A percentile compares a stretch with the other conserved stretches of the same genome.
These are phyloP conservation scores for Stramonita haemastoma DNA, from an alignment of 2,888 invertebrate species.

Conservation along the genomic window DNA sequence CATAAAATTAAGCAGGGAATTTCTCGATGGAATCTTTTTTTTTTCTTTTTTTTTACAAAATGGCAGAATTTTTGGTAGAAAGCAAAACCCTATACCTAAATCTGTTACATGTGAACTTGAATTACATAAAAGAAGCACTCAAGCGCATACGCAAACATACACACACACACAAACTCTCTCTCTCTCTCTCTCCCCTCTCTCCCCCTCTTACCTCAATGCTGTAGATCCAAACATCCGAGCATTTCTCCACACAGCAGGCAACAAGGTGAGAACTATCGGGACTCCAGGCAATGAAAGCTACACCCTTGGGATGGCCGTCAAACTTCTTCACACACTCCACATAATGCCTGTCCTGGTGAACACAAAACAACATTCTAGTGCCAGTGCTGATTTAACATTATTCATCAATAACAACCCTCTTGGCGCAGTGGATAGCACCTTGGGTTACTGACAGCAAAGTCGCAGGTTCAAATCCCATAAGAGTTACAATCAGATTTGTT, in stretches of 20 bases:
- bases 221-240: constrained; percentile 97
- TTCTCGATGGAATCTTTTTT: too few species aligned
- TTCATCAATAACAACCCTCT: too few species aligned
- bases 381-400: too few species aligned
- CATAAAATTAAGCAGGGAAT: too few species aligned
- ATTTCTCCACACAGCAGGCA: constrained; percentile 96
- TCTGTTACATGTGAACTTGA: too few species aligned
- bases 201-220: constrained; percentile 80
- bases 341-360: constrained; percentile 70
- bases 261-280: constrained; percentile 94
- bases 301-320: constrained; percentile 94
- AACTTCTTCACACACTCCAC: constrained; percentile 82
- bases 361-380: not conserved
- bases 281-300: constrained; percentile 96
- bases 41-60: too few species aligned
- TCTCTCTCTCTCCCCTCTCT: not conserved
- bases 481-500: too few species aligned
- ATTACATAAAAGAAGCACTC: not conserved
- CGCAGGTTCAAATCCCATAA: too few species aligned
- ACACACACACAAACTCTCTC: not conserved
- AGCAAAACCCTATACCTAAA: too few species aligned
- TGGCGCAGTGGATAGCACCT: too few species aligned
- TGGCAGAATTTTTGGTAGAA: too few species aligned
- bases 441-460: too few species aligned
- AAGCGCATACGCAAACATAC: not conserved